Evolutionary conservation across 2,797 vertebrate species (phyloP).

Genomic region (Cyprinella venusta): DNA sequence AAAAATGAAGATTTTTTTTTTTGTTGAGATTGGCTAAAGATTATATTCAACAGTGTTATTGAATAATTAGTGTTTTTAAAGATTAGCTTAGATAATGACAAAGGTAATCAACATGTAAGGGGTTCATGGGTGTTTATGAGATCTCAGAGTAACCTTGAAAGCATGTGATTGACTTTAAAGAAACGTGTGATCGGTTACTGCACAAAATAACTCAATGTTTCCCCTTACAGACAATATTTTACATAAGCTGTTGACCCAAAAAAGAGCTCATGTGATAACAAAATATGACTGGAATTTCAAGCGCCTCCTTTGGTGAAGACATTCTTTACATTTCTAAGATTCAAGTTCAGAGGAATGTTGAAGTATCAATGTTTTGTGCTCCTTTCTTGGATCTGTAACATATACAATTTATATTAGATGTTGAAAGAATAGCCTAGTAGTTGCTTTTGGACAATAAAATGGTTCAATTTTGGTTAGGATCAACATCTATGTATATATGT

Average conservation of each 20-base stretch:
- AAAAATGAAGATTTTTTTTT: background rate
- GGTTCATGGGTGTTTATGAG: background rate
- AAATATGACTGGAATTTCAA: background rate
- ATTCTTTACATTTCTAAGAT: conserved; percentile 4
- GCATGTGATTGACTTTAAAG: background rate
- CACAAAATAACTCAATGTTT: background rate
- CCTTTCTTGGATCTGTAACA: background rate
- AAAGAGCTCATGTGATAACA: conserved; percentile 3
- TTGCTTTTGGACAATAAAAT: background rate
- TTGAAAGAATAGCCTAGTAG: background rate
- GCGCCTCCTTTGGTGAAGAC: background rate
- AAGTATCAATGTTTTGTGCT: background rate
- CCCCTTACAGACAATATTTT: background rate
- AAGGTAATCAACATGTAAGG: background rate
- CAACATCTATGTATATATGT: background rate
- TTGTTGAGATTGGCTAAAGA: background rate
- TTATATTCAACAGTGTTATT: background rate
- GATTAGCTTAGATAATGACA: background rate
- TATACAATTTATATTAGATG: background rate
- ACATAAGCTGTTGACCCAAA: background rate
- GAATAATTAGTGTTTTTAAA: background rate
- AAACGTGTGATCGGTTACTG: background rate
- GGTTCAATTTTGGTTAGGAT: background rate
- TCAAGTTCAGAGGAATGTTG: background rate
- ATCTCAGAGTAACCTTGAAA: background rate